Evolutionary conservation across 2,888 invertebrate genomes (phyloP).

Genomic region (Doris montereyensis): DNA sequence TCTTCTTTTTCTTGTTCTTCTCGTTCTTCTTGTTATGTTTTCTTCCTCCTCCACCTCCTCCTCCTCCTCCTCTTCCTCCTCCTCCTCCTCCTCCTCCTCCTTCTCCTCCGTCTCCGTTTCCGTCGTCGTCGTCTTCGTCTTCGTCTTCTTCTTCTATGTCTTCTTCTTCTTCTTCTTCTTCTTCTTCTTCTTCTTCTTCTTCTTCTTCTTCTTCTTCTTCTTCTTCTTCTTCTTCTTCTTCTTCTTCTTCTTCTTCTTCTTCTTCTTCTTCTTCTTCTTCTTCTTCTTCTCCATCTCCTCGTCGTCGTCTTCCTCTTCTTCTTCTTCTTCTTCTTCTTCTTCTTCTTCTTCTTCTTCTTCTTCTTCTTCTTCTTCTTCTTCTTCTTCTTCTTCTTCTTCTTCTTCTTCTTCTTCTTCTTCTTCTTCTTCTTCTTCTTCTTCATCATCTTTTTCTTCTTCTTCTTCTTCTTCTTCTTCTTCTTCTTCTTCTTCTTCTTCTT

Average conservation of each 20-base stretch:
- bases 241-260: not conserved
- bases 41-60: not conserved
- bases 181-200: not conserved
- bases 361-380: constrained; percentile 17
- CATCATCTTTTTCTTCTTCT: too few relatives aligned
- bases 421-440: constrained; percentile 13
- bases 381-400: constrained; percentile 26
- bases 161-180: constrained; percentile 4
- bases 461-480: not conserved
- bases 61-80: not conserved
- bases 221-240: constrained; percentile 4
- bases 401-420: constrained; percentile 24
- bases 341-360: constrained; percentile 16
- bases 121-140: not conserved
- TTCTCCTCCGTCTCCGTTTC: not conserved
- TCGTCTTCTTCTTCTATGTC: constrained; percentile 18
- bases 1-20: not conserved
- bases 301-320: too few relatives aligned
- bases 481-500: constrained; percentile 7
- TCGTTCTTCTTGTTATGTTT: constrained; percentile 18
- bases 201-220: constrained; percentile 1
- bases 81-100: not conserved
- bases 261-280: constrained; percentile 3
- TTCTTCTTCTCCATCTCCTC: not conserved
- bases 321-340: too few relatives aligned